These are phyloP conservation scores for Pseudobourletiella spinata DNA, from an alignment of 1,140 invertebrate genomes.

Conservation along the genomic window DNA sequence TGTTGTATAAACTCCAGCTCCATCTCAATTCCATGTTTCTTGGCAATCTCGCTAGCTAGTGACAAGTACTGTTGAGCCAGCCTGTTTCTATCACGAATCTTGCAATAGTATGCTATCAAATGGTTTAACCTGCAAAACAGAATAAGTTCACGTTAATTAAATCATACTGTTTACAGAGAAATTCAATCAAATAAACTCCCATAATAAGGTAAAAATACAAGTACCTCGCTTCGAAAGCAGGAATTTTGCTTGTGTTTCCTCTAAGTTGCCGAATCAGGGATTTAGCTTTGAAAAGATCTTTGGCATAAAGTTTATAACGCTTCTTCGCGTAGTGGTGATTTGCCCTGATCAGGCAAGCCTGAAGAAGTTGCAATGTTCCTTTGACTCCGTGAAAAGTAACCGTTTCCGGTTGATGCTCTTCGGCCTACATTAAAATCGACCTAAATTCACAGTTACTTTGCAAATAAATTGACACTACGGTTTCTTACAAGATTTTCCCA, in stretches of 20 bases:
- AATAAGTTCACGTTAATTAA: neutral
- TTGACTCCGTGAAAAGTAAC: constrained; percentile 11
- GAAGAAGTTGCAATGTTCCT: constrained; percentile 24
- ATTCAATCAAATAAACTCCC: neutral
- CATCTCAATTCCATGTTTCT: constrained; percentile 15
- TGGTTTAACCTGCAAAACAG: constrained; percentile 14
- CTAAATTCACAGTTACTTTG: too few relatives aligned
- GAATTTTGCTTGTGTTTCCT: constrained; percentile 5
- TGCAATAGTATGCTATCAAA: constrained; percentile 27
- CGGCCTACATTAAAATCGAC: constrained; percentile 3
- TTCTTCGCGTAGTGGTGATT: constrained; percentile 28
- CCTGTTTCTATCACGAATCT: constrained; percentile 7
- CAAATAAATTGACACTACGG: too few relatives aligned
- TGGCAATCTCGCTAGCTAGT: constrained; percentile 17
- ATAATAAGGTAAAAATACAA: neutral
- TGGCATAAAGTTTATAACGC: constrained; percentile 24
- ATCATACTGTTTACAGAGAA: neutral
- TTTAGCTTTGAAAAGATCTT: too few relatives aligned
- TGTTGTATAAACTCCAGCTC: constrained; percentile 29
- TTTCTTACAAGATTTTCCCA: constrained; percentile 4
- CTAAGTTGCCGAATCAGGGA: constrained; percentile 9
- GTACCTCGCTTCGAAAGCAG: constrained; percentile 16
- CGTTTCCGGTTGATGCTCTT: constrained; percentile 10
- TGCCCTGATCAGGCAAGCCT: constrained; percentile 25
- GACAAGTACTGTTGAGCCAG: constrained; percentile 19